Evolutionary conservation across 2,888 invertebrate species (phyloP).

Genomic region (Drosophila sordidula): DNA sequence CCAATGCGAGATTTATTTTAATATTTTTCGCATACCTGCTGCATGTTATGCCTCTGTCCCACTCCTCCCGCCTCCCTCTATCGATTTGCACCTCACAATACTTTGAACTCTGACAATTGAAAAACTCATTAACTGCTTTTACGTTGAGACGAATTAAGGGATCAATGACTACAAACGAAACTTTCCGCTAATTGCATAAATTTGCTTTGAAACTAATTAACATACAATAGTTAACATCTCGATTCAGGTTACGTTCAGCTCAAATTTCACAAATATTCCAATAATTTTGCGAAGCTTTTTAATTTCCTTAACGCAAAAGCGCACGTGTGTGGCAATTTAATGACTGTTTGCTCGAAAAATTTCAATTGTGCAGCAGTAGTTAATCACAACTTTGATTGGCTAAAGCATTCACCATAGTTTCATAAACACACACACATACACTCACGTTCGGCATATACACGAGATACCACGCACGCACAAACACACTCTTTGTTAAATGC

Average conservation of each 20-base stretch:
- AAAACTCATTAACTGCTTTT: constrained; percentile 6
- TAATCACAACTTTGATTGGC: constrained; percentile 26
- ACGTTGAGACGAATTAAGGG: background rate
- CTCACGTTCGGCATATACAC: too few species aligned
- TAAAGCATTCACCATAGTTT: constrained; percentile 9
- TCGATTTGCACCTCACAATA: too few species aligned
- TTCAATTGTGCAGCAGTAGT: constrained; percentile 9
- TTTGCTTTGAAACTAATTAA: constrained; percentile 1
- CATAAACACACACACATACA: background rate
- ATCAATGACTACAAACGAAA: background rate
- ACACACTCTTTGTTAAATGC: constrained; percentile 1
- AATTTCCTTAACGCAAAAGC: background rate
- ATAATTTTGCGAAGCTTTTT: background rate
- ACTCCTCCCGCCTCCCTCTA: too few species aligned
- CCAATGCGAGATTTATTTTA: too few species aligned
- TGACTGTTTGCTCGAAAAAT: constrained; percentile 1
- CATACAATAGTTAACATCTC: background rate
- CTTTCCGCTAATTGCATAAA: constrained; percentile 2
- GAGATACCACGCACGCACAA: background rate
- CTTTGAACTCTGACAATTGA: background rate
- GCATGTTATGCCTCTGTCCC: too few species aligned
- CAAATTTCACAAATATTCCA: background rate
- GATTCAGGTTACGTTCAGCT: background rate
- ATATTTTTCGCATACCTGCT: too few species aligned
- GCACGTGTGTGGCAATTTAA: background rate